A percentile compares a stretch with the other conserved stretches of the same genome.
Evolutionary conservation across 2,888 invertebrate genomes (phyloP).

Genomic region (Bembecia ichneumoniformis): DNA sequence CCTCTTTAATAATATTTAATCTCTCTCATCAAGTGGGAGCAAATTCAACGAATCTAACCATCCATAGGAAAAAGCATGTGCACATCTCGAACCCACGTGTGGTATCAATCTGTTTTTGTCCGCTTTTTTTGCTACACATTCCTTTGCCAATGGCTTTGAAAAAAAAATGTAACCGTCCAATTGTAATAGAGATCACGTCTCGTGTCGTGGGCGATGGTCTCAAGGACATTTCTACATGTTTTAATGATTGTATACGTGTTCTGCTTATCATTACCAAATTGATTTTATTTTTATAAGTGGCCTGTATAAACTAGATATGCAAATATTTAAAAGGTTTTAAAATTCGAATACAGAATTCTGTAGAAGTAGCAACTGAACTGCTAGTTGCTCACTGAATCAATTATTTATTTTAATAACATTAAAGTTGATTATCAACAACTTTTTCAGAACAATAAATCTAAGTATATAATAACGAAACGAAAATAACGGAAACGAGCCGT

Average conservation of each 20-base stretch:
- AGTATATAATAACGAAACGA: too few relatives aligned
- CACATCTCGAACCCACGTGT: slow-evolving; percentile 31
- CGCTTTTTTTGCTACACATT: slow-evolving; percentile 36
- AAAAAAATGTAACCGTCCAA: slow-evolving; percentile 27
- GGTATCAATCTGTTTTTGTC: slow-evolving; percentile 21
- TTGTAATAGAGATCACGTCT: slow-evolving; percentile 34
- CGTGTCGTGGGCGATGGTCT: slow-evolving; percentile 7
- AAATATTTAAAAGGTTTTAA: too few relatives aligned
- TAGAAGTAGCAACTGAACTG: too few relatives aligned
- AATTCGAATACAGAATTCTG: too few relatives aligned
- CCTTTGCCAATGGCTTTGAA: slow-evolving; percentile 25
- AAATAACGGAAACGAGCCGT: too few relatives aligned
- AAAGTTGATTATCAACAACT: too few relatives aligned
- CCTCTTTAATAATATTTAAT: not conserved
- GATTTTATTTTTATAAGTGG: slow-evolving; percentile 8
- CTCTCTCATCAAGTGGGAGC: not conserved
- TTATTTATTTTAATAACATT: too few relatives aligned
- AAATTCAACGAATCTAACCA: not conserved
- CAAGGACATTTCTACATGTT: slow-evolving; percentile 10
- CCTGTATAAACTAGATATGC: too few relatives aligned
- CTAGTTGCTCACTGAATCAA: too few relatives aligned
- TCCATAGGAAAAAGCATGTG: slow-evolving; percentile 11
- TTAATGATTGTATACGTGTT: not conserved
- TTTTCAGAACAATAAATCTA: too few relatives aligned
- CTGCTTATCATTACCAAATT: not conserved